Evolutionary conservation across 2,797 vertebrate genomes (phyloP).

Genomic region (Periophthalmus magnuspinnatus): DNA sequence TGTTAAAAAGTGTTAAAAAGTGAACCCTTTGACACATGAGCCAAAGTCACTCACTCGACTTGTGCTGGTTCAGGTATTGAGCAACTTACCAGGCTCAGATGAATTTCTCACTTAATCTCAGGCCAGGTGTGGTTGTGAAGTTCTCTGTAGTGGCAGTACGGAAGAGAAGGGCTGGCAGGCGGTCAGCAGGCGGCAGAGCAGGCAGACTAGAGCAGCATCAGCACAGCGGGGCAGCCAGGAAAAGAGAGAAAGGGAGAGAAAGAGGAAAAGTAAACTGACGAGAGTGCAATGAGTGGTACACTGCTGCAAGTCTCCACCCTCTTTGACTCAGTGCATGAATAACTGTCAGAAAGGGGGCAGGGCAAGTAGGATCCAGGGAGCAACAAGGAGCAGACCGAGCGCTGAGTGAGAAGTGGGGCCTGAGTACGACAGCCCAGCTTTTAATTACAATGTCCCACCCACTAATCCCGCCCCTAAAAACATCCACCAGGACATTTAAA

Average conservation of each 20-base stretch:
- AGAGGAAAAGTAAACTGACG: conserved; percentile 66
- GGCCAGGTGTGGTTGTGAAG: conserved; percentile 21
- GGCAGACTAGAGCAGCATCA: conserved; percentile 34
- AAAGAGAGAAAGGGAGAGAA: conserved; percentile 25
- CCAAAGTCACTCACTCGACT: background rate
- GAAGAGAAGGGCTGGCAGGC: conserved; percentile 16
- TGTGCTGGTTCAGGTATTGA: background rate
- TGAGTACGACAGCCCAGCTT: conserved; percentile 29
- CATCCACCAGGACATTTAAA: conserved; percentile 11
- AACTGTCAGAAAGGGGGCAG: conserved; percentile 69
- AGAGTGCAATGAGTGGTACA: conserved; percentile 82
- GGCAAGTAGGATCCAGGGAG: conserved; percentile 25
- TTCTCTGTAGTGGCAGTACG: conserved; percentile 29
- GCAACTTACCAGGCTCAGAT: conserved; percentile 55
- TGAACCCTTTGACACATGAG: background rate
- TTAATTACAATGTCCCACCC: conserved; percentile 15
- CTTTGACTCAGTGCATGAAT: conserved; percentile 79
- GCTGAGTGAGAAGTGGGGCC: conserved; percentile 23
- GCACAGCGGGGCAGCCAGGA: conserved; percentile 30
- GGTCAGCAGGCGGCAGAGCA: conserved; percentile 5
- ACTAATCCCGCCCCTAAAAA: conserved; percentile 1
- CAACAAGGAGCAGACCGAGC: conserved; percentile 18
- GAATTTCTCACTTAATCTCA: conserved; percentile 36
- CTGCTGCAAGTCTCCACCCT: conserved; percentile 78
- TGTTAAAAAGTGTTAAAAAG: background rate